Conservation (phyloP, 1,140 invertebrate genomes). For the Lasioglossum baleicum region DNA sequence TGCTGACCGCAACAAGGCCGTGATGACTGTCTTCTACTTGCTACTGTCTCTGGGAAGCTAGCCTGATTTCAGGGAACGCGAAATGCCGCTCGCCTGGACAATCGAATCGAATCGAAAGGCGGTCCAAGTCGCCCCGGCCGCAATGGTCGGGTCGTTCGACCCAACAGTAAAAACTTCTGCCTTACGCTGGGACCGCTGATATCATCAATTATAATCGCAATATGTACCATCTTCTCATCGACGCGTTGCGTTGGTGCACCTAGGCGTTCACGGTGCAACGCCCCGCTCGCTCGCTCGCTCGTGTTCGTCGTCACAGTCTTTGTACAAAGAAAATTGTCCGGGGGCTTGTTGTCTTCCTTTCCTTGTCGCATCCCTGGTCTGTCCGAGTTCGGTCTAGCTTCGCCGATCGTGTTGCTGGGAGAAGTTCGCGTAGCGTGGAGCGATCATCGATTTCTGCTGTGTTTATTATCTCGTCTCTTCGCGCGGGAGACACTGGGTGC, state of each 20-base stretch:
- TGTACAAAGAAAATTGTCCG: too few species aligned
- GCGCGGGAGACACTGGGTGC: neutral
- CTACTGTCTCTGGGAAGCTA: constrained; percentile 32
- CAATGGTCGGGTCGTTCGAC: constrained; percentile 2
- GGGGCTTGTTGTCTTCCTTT: neutral
- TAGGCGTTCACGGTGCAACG: neutral
- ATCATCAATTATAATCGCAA: too few species aligned
- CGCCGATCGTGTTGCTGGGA: neutral
- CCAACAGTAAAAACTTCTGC: constrained; percentile 38
- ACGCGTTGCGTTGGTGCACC: neutral
- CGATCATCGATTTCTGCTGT: neutral
- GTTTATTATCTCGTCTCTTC: neutral
- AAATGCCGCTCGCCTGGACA: constrained; percentile 1
- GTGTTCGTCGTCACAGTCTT: too few species aligned
- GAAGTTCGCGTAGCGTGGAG: constrained; percentile 5
- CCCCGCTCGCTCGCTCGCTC: neutral
- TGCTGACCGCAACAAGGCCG: constrained; percentile 59
- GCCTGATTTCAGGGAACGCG: constrained; percentile 22
- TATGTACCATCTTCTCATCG: neutral
- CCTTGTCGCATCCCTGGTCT: too few species aligned
- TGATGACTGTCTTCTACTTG: constrained; percentile 65
- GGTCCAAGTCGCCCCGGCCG: too few species aligned
- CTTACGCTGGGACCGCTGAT: constrained; percentile 32
- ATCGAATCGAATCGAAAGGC: neutral
- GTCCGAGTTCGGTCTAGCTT: neutral